Conservation (phyloP, 2,797 vertebrate species). For the Allobates femoralis region DNA sequence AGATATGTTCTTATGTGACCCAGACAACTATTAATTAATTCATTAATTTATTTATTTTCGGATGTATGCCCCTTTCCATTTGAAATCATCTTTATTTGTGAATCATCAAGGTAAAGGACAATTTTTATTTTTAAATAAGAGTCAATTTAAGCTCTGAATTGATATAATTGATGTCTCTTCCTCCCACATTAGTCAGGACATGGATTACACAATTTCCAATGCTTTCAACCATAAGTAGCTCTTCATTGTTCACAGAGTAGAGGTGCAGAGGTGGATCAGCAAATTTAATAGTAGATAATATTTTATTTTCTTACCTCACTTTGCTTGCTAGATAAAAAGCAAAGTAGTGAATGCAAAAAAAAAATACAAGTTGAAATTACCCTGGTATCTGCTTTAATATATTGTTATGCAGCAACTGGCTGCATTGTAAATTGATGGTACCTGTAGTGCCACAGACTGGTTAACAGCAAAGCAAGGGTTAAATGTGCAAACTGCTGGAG, state of each 20-base stretch:
- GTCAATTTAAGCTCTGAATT: not conserved
- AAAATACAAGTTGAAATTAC: not conserved
- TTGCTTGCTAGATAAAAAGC: not conserved
- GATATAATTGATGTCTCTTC: constrained; percentile 31
- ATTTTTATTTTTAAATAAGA: constrained; percentile 5
- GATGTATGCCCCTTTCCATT: too few species aligned
- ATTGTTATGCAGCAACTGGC: too few species aligned
- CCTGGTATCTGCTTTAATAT: not conserved
- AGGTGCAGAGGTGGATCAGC: constrained; percentile 5
- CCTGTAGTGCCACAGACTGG: too few species aligned
- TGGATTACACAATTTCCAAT: constrained; percentile 11
- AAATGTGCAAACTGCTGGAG: too few species aligned
- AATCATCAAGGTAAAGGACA: not conserved
- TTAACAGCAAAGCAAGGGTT: too few species aligned
- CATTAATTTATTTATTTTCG: too few species aligned
- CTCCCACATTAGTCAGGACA: constrained; percentile 5
- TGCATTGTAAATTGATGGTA: too few species aligned
- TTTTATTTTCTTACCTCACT: not conserved
- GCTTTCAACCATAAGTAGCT: constrained; percentile 24
- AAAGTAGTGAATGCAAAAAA: not conserved
- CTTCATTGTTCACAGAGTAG: not conserved
- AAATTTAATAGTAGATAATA: not conserved
- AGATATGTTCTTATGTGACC: too few species aligned
- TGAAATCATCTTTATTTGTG: not conserved
- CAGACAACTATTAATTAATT: too few species aligned